A percentile compares a stretch with the other conserved stretches of the same genome.
These are phyloP conservation scores for Rhynchopsitta pachyrhyncha DNA, from an alignment of 2,113 vertebrate genomes.

Conservation along the genomic window DNA sequence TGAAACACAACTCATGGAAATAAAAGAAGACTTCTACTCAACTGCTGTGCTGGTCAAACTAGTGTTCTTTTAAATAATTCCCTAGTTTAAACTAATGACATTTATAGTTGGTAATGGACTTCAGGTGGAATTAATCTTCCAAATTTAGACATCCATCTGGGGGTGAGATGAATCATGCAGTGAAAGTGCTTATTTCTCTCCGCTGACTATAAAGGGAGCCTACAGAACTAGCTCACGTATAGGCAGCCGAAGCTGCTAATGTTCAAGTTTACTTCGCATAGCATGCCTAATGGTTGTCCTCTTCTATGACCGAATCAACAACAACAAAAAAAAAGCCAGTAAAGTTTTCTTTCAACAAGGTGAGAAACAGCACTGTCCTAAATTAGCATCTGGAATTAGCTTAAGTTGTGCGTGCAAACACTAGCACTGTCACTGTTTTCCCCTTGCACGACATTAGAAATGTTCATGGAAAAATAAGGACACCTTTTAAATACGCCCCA, in stretches of 20 bases:
- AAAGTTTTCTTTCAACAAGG: neutral
- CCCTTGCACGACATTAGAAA: neutral
- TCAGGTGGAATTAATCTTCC: conserved; percentile 61
- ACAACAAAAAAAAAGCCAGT: neutral
- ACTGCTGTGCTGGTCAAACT: neutral
- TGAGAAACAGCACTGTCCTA: neutral
- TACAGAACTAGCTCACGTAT: neutral
- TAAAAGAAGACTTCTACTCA: neutral
- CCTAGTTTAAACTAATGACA: conserved; percentile 31
- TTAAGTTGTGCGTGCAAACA: neutral
- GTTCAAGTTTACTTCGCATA: neutral
- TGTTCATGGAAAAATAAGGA: neutral
- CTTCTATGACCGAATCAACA: neutral
- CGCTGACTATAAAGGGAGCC: conserved; percentile 22
- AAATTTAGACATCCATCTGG: conserved; percentile 54
- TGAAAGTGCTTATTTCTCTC: conserved; percentile 46
- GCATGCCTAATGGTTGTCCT: neutral
- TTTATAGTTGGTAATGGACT: conserved; percentile 35
- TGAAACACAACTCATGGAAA: neutral
- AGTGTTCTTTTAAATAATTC: conserved; percentile 5
- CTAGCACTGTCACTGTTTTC: neutral
- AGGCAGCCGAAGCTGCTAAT: neutral
- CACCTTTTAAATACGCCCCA: neutral
- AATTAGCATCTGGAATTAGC: neutral
- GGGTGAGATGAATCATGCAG: conserved; percentile 54